These are phyloP conservation scores for Martes flavigula DNA, from an alignment of 2,797 vertebrate species.

Conservation along the genomic window DNA sequence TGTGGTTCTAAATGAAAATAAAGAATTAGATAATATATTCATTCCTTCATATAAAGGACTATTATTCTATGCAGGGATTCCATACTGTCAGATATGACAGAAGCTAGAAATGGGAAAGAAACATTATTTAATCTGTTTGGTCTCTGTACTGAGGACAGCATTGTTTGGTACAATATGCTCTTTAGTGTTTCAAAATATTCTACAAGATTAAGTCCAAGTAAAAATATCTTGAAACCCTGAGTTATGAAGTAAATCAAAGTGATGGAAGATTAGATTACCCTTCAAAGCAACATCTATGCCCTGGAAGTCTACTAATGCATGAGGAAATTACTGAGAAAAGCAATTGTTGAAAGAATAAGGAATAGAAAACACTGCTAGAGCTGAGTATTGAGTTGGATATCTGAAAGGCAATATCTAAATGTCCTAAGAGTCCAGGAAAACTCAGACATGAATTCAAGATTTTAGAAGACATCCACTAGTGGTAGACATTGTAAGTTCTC, in stretches of 20 bases:
- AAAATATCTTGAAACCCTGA: slow-evolving; percentile 59
- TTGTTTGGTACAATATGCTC: slow-evolving; percentile 66
- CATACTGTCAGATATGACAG: slow-evolving; percentile 72
- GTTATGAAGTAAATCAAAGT: slow-evolving; percentile 73
- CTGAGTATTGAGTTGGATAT: background rate
- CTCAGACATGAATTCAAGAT: background rate
- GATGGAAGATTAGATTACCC: slow-evolving; percentile 51
- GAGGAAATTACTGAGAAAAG: slow-evolving; percentile 44
- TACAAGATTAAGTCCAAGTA: slow-evolving; percentile 39
- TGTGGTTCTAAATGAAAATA: slow-evolving; percentile 58
- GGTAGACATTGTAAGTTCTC: background rate
- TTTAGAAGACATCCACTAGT: background rate
- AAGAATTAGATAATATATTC: slow-evolving; percentile 66
- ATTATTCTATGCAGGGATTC: slow-evolving; percentile 74
- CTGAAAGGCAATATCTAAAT: background rate
- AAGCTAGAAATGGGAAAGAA: slow-evolving; percentile 58
- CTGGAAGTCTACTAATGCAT: slow-evolving; percentile 45
- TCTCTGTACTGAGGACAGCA: slow-evolving; percentile 66
- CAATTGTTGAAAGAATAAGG: background rate
- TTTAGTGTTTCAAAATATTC: slow-evolving; percentile 60
- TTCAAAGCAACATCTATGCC: slow-evolving; percentile 62
- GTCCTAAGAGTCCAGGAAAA: background rate
- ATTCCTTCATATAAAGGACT: slow-evolving; percentile 75
- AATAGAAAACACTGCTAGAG: background rate
- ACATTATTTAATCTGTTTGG: slow-evolving; percentile 70